Percentiles rank a stretch among this genome's conserved stretches.
These are phyloP conservation scores for Podarcis muralis DNA, from an alignment of 2,113 vertebrate genomes.

Conservation along the genomic window DNA sequence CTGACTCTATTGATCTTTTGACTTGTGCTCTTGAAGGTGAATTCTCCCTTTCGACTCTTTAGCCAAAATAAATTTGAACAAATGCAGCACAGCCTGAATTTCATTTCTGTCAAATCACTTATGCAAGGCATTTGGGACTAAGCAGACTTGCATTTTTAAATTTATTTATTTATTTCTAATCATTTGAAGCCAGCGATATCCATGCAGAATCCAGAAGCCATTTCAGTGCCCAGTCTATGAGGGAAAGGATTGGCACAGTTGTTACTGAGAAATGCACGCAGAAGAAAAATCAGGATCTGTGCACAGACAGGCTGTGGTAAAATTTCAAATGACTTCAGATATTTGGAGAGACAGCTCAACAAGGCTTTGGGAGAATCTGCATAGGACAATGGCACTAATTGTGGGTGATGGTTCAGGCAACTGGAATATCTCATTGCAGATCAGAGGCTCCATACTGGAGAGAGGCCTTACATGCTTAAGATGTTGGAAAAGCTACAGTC, in stretches of 20 bases:
- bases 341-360: neutral
- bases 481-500: neutral
- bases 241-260: neutral
- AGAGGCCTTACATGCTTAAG: neutral
- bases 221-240: neutral
- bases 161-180: too few relatives aligned
- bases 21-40: neutral
- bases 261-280: neutral
- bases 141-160: neutral
- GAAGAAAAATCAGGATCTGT: neutral
- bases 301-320: neutral
- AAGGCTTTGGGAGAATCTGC: neutral
- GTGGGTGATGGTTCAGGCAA: neutral
- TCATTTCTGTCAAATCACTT: neutral
- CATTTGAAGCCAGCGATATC: neutral
- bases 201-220: neutral
- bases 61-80: neutral
- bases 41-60: neutral
- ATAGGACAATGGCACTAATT: neutral
- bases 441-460: neutral
- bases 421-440: neutral
- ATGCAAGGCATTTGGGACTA: neutral
- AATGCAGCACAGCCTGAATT: neutral
- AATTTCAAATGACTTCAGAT: neutral
- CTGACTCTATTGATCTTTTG: constrained; percentile 5